These are phyloP conservation scores for Ophiothrix spiculata DNA, from an alignment of 35 echinoderm and acorn worm genomes.

Conservation along the genomic window DNA sequence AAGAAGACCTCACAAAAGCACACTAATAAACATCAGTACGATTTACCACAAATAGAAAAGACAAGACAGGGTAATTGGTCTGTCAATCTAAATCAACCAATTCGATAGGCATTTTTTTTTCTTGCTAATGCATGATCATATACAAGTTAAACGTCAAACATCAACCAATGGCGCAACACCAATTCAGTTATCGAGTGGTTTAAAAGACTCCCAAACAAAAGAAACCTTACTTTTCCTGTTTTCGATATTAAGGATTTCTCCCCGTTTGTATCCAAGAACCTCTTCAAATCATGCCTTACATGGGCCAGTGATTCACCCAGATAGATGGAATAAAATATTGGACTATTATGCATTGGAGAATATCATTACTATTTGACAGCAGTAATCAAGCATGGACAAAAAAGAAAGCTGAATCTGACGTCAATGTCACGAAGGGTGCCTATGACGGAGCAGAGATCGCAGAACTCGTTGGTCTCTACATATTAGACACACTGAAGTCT, in stretches of 20 bases:
- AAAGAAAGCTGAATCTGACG: not conserved
- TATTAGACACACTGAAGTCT: not conserved
- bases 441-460: slow-evolving; percentile 8
- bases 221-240: not conserved
- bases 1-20: no score
- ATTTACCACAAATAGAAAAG: no score
- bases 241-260: slow-evolving; percentile 26
- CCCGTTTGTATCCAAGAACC: not conserved
- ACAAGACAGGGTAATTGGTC: no score
- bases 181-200: slow-evolving; percentile 11
- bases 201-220: not conserved
- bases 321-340: not conserved
- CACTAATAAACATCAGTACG: no score
- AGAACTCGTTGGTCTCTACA: slow-evolving; percentile 6
- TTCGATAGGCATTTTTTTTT: no score
- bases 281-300: not conserved
- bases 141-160: no score
- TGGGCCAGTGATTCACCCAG: not conserved
- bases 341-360: slow-evolving; percentile 6
- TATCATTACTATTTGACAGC: not conserved
- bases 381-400: not conserved
- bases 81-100: no score
- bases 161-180: slow-evolving; percentile 26
- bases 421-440: slow-evolving; percentile 17
- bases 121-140: no score